Percentiles rank a stretch among this genome's conserved stretches.
phyloP scores from a whole-genome alignment of 2,888 invertebrate species.

The Scaptomyza cyrtandrae region DNA sequence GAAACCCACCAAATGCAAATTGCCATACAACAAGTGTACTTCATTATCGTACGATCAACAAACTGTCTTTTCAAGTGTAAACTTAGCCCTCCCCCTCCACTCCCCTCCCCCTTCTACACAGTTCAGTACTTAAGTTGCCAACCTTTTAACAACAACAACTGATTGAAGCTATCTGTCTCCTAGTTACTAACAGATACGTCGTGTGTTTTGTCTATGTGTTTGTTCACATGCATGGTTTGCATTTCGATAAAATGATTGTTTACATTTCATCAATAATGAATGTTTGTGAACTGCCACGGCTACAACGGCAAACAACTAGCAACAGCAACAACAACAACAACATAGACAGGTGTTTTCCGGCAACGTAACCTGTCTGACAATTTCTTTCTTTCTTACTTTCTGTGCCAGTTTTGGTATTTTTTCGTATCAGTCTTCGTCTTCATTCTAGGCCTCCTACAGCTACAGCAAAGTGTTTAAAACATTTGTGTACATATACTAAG shows the following conservation, averaged over 20 bases:
- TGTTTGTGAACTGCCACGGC: constrained; percentile 61
- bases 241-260: constrained; percentile 60
- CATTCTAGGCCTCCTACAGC: constrained; percentile 30
- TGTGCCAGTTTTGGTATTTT: constrained; percentile 18
- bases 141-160: constrained; percentile 6
- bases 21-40: constrained; percentile 26
- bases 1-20: constrained; percentile 31
- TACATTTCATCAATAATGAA: constrained; percentile 78
- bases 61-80: constrained; percentile 19
- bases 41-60: constrained; percentile 49
- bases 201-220: constrained; percentile 22
- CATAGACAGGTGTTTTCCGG: constrained; percentile 73
- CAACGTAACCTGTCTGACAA: constrained; percentile 18
- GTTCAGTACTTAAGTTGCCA: not conserved
- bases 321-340: constrained; percentile 18
- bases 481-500: constrained; percentile 2
- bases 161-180: constrained; percentile 34
- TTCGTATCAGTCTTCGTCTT: constrained; percentile 21
- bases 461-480: constrained; percentile 12
- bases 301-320: constrained; percentile 48
- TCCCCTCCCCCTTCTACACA: not conserved
- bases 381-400: constrained; percentile 23
- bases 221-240: constrained; percentile 31
- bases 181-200: constrained; percentile 26
- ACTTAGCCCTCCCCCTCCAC: too few relatives aligned